Conservation (phyloP, 2,888 invertebrate species). For the Eristalinus sepulchralis region DNA sequence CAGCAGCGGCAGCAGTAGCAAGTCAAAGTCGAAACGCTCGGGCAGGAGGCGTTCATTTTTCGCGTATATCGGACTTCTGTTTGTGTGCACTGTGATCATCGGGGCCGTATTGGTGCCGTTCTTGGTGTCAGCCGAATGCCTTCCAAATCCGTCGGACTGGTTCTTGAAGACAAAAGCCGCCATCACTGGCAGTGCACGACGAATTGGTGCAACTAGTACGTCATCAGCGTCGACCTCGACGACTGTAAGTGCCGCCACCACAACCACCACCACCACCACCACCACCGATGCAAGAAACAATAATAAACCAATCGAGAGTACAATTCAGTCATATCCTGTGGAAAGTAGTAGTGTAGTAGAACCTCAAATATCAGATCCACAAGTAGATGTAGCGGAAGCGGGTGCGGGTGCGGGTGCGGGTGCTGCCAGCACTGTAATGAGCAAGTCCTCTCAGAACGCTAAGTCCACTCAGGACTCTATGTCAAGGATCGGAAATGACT, state of each 20-base stretch:
- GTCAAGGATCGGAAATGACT: conserved; percentile 53
- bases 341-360: conserved; percentile 39
- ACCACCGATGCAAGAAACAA: conserved; percentile 52
- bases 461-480: conserved; percentile 35
- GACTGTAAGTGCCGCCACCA: not conserved
- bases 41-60: conserved; percentile 78
- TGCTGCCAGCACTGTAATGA: conserved; percentile 18
- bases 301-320: conserved; percentile 65
- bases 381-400: conserved; percentile 29
- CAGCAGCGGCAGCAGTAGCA: conserved; percentile 81
- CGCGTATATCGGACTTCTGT: conserved; percentile 79
- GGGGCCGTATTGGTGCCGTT: conserved; percentile 80
- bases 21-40: conserved; percentile 73
- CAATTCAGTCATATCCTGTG: conserved; percentile 71
- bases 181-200: conserved; percentile 70
- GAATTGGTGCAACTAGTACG: conserved; percentile 35
- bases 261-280: conserved; percentile 8
- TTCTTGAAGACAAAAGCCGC: conserved; percentile 79
- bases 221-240: conserved; percentile 8
- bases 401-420: not conserved
- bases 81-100: conserved; percentile 80
- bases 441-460: conserved; percentile 24
- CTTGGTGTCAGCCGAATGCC: conserved; percentile 79
- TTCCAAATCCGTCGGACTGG: conserved; percentile 80
- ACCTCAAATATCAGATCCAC: conserved; percentile 51